Percentiles rank a stretch among this genome's conserved stretches.
Conservation (phyloP, 2,797 vertebrate species). For the Ctenochaetus hawaiiensis region DNA sequence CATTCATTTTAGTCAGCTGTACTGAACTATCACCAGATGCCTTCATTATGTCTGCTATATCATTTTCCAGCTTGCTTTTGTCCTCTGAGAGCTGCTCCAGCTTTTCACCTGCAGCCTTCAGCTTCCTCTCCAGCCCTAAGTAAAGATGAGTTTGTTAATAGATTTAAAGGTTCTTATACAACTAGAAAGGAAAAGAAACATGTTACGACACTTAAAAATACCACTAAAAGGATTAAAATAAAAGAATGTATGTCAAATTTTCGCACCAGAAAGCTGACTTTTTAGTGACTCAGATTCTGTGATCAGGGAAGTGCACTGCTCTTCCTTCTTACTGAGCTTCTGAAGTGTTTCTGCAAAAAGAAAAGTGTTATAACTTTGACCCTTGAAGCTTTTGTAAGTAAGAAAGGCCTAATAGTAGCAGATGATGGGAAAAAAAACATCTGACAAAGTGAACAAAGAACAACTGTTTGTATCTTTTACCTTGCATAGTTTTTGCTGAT, state of each 20-base stretch:
- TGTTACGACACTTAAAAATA: background rate
- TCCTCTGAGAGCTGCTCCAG: constrained; percentile 89
- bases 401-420: background rate
- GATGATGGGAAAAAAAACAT: background rate
- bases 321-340: constrained; percentile 90
- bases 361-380: constrained; percentile 18
- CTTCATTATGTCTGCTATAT: constrained; percentile 94
- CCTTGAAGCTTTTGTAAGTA: background rate
- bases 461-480: constrained; percentile 71
- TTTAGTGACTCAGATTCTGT: constrained; percentile 88
- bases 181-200: constrained; percentile 9
- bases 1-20: constrained; percentile 94
- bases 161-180: background rate
- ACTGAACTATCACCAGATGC: constrained; percentile 94
- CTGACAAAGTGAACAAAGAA: background rate
- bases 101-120: constrained; percentile 89
- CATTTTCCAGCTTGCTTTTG: constrained; percentile 92
- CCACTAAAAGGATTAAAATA: background rate
- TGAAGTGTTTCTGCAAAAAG: constrained; percentile 87
- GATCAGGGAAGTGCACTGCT: constrained; percentile 86
- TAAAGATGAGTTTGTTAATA: constrained; percentile 6
- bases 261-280: constrained; percentile 88
- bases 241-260: constrained; percentile 1
- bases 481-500: constrained; percentile 90
- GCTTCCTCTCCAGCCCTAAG: constrained; percentile 90